Evolutionary conservation across 2,888 invertebrate genomes (phyloP), one percentile per base, ranked within the genome.

Genomic region (Perdita meconis): DNA sequence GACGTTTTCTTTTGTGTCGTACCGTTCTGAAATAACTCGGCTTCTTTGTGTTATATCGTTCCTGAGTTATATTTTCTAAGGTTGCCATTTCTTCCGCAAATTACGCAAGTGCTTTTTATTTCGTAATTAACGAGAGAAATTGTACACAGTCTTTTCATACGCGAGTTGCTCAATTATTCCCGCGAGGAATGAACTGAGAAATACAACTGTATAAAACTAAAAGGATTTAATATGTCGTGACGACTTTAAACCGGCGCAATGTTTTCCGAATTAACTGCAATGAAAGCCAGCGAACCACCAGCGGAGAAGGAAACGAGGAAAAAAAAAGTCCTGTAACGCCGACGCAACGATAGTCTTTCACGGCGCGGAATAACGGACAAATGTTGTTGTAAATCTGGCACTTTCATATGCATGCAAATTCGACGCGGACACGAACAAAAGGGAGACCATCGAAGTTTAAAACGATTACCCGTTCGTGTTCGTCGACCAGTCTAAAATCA

Each of bases 371-470:
- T 60, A 67, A 72, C 47, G 13, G 19, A 0, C 34, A 36, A n/a
- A 47, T 50, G 40, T 59, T 10, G 47, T 68, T 56, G 68, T 34
- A 55, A 70, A 74, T 64, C 57, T 53, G n/a, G 5, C 26, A 57
- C 24, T 57, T 51, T 70, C 70, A 42, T 63, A 70, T 70, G 61
- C 36, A 74, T 74, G 57, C 42, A 64, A 64, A 74, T 63, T 57
- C 36, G 19, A 38, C 16, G 36, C 8, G 19, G 12, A 5, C 5
- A 13, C 38, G 10, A 12, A 19, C 2, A 22, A 57, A 65, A 70
- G 53, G 30, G 36, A 10, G 16, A 30, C 51, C 40, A n/a, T 40
- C 19, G 5, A 72, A 72, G 68, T 72, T 71, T 53, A 10, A 67
- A 51, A 40, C 42, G 19, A 42, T 42, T 22, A 57, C 16, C 13